Base-by-base conservation (phyloP, 2,888 invertebrate genomes). In the Patella ulyssiponensis region DNA sequence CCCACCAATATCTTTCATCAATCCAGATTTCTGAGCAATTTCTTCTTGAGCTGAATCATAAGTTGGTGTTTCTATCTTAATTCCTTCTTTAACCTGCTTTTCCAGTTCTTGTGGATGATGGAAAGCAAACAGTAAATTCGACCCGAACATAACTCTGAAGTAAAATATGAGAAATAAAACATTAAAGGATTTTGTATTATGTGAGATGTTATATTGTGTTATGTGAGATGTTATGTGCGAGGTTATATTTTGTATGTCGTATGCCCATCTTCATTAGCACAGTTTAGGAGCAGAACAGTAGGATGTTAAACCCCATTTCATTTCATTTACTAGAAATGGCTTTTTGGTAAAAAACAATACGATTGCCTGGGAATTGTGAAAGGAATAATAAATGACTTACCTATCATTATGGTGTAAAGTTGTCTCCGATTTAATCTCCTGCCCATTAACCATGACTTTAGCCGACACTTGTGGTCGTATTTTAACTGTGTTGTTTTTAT, bases 51-150 rank as follows among this genome's bases (percentile, higher is more conserved):
- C 90, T 0, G 85, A 82, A 69, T 88, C 90, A 79, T 86, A 91
- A 2, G 89, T 90, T 7, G 90, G 90, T 2, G 83, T 78, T 15
- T 85, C 85, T 12, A 84, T 56, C 52, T 83, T 80, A 33, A 83
- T 80, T n/a, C 87, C 88, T 27, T 85, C 81, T 71, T 90, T 88
- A 44, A 85, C 76, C 70, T 82, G 83, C 71, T 85, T 86, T 12
- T 88, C 86, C 75, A 83, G 83, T 76, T 90, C 90, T 81, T 88
- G 85, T 9, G 91, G 91, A 76, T 90, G 88, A 80, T 90, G 89
- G 84, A 91, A 90, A 12, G 90, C 90, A 82, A 86, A 91, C 81
- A 90, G 81, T 74, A 89, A 88, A 79, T 87, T 90, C 23, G 89
- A 86, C 9, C 91, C 91, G 86, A 91, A 90, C 78, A 88, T 74